Base-by-base conservation (phyloP, 2,113 vertebrate species). In the Amphilophus citrinellus region DNA sequence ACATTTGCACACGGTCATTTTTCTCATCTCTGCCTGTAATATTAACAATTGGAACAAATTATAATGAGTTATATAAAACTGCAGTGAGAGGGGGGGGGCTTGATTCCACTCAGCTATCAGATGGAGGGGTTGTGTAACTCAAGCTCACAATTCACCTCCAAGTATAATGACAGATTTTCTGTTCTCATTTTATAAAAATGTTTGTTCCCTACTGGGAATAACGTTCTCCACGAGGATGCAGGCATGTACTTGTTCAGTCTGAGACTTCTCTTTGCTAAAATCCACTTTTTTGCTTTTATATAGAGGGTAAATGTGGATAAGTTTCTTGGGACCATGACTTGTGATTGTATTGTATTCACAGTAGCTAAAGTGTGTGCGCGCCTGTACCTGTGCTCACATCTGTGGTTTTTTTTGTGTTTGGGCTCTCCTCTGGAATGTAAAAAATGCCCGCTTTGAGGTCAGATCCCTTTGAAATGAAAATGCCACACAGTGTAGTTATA, bases 381-480 rank as follows among this genome's bases (percentile, higher is more conserved):
- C 83, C 39, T 83, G n/a, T 90, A 85, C 63, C 82, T 94, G 61
- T 47, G 58, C 73, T 79, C 9, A 4, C 57, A 14, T 88, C 59
- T 79, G 73, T 80, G 79, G 77, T 77, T 76, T 77, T 78, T 82
- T 87, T 87, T 85, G 79, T 86, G 44, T 88, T 76, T 6, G 59
- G 66, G 62, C 81, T 90, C 79, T 77, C 76, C 66, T 91, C 63
- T 79, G 76, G 89, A 91, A 92, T 91, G 85, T 77, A 44, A 78
- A 91, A 88, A 81, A 92, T 92, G 86, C 14, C 65, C 7, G 20
- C 82, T 82, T 88, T 90, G 80, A 82, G 83, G 53, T 89, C 53
- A 27, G 75, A 92, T 83, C 82, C 80, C 84, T 91, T 94, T 88
- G 80, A 93, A 92, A 91, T 88, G 77, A 90, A 87, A 91, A 91